Evolutionary conservation across 2,797 vertebrate genomes (phyloP).

Genomic region (Sebastes aleutianus): DNA sequence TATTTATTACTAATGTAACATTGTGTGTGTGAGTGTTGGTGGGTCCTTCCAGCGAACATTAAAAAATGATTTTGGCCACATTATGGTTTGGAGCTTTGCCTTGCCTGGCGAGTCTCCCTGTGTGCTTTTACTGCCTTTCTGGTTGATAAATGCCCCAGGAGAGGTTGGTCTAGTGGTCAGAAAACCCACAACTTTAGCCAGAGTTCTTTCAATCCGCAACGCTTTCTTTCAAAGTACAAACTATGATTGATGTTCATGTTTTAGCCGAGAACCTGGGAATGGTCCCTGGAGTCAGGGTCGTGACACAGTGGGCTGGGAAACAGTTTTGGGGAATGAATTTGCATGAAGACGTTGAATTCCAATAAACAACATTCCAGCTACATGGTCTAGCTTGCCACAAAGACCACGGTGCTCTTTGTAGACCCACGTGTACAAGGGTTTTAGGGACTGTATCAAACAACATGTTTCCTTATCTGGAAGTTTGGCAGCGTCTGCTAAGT

Average conservation of each 20-base stretch:
- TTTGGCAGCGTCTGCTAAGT: not conserved
- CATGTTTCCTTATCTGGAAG: not conserved
- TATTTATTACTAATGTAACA: conserved; percentile 41
- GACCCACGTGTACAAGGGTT: not conserved
- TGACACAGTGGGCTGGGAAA: conserved; percentile 61
- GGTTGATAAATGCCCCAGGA: conserved; percentile 53
- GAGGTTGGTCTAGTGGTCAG: conserved; percentile 45
- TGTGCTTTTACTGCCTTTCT: conserved; percentile 33
- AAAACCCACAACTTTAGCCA: conserved; percentile 50
- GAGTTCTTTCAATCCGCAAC: conserved; percentile 39
- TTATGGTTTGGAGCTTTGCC: conserved; percentile 54
- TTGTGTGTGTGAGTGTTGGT: conserved; percentile 35
- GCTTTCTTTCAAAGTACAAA: conserved; percentile 51
- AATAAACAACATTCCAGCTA: conserved; percentile 70
- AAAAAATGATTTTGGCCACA: conserved; percentile 37
- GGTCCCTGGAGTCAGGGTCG: conserved; percentile 61
- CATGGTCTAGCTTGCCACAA: conserved; percentile 63
- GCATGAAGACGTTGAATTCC: conserved; percentile 56
- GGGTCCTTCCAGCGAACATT: conserved; percentile 42
- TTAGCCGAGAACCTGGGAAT: conserved; percentile 48
- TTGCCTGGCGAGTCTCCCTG: conserved; percentile 28
- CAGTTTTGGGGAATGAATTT: conserved; percentile 48
- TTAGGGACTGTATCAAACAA: conserved; percentile 8
- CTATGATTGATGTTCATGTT: conserved; percentile 68
- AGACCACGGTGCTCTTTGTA: conserved; percentile 16